These are phyloP conservation scores for Cygnus buccinator DNA, from an alignment of 2,113 vertebrate species.

Conservation along the genomic window DNA sequence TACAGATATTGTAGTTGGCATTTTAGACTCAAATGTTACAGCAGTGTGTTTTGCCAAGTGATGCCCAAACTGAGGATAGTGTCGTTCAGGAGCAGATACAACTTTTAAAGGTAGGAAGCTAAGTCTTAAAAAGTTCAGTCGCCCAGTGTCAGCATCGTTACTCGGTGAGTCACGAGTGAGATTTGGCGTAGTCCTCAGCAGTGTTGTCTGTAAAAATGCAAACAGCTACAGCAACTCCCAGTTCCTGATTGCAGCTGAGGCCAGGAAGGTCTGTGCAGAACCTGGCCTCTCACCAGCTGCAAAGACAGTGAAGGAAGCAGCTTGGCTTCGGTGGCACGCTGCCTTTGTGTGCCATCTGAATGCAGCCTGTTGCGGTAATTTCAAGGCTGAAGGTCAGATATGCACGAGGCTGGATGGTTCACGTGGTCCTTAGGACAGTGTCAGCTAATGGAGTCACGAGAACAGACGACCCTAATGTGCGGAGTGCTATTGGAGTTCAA, in stretches of 20 bases:
- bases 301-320: background rate
- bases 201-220: background rate
- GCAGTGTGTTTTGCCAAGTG: background rate
- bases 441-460: background rate
- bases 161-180: background rate
- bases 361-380: background rate
- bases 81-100: background rate
- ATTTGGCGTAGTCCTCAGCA: background rate
- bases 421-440: background rate
- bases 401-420: background rate
- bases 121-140: background rate
- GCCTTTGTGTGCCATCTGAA: background rate
- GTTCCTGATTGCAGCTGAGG: background rate
- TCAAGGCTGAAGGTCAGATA: background rate
- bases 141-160: background rate
- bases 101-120: background rate
- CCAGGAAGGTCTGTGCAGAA: background rate
- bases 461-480: background rate
- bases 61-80: background rate
- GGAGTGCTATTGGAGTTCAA: background rate
- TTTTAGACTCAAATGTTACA: background rate
- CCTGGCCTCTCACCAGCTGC: background rate
- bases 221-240: background rate
- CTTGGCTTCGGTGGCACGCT: background rate
- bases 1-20: background rate